phyloP scores from a whole-genome alignment of 2,113 vertebrate species.

The Phyllopteryx taeniolatus region DNA sequence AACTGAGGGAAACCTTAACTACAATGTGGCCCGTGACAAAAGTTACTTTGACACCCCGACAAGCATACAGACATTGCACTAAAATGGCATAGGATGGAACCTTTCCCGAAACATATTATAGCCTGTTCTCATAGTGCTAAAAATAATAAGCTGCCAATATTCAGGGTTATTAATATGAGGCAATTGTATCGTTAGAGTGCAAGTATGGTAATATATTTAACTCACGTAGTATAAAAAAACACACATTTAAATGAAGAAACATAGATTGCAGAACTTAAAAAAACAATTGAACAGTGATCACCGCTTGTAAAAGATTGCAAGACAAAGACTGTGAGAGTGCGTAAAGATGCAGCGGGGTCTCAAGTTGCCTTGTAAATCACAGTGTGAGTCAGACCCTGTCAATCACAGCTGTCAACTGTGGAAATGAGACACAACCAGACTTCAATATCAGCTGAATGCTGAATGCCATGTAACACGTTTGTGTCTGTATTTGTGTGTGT shows the following conservation, averaged over 20 bases:
- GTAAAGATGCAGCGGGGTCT: constrained; percentile 11
- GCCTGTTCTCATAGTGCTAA: constrained; percentile 22
- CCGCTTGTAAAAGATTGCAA: background rate
- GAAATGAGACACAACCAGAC: constrained; percentile 47
- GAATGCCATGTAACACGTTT: constrained; percentile 53
- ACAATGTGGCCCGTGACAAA: too few species aligned
- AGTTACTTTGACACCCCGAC: background rate
- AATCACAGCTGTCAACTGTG: constrained; percentile 40
- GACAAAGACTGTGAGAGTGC: constrained; percentile 6
- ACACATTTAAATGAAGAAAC: background rate
- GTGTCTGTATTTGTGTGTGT: constrained; percentile 15
- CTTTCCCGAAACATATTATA: constrained; percentile 21
- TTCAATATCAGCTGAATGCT: constrained; percentile 52
- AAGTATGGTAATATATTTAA: constrained; percentile 14
- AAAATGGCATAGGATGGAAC: constrained; percentile 20
- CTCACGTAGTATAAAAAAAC: background rate
- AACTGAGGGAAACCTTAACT: too few species aligned
- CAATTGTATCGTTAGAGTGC: constrained; percentile 15
- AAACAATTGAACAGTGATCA: constrained; percentile 1
- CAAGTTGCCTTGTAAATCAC: constrained; percentile 50
- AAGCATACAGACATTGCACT: background rate
- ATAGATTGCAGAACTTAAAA: background rate
- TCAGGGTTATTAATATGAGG: constrained; percentile 8
- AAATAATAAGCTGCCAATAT: constrained; percentile 27
- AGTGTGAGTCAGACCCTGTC: constrained; percentile 45